A percentile compares a stretch with the other conserved stretches of the same genome.
Evolutionary conservation across 2,113 vertebrate genomes (phyloP).

Genomic region (Noturus placidus): DNA sequence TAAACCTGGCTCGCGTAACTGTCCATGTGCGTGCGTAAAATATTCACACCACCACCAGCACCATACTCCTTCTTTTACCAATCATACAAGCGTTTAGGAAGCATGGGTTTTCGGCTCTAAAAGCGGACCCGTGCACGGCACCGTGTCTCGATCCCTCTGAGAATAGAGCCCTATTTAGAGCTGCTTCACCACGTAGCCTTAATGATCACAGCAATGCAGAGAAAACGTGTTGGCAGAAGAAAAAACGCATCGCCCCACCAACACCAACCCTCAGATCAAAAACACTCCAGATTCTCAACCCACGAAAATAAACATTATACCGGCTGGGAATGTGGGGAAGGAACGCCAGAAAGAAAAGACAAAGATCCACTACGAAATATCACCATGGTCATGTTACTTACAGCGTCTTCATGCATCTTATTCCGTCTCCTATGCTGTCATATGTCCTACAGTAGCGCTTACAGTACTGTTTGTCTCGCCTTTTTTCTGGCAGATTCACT

Average conservation of each 20-base stretch:
- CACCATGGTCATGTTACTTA: conserved; percentile 77
- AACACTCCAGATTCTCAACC: conserved; percentile 19
- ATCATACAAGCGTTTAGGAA: not conserved
- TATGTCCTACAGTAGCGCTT: conserved; percentile 68
- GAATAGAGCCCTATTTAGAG: conserved; percentile 49
- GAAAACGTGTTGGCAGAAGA: conserved; percentile 50
- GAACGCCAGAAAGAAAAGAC: not conserved
- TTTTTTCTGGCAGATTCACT: conserved; percentile 94
- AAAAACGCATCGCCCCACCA: conserved; percentile 43
- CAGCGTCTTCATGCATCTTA: conserved; percentile 63
- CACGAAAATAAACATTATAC: not conserved
- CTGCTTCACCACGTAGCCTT: conserved; percentile 46
- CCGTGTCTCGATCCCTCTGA: conserved; percentile 45
- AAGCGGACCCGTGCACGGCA: not conserved
- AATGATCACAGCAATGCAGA: conserved; percentile 38
- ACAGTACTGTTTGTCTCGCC: conserved; percentile 83
- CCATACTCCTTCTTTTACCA: not conserved
- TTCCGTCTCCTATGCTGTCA: conserved; percentile 75
- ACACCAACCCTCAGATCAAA: conserved; percentile 34
- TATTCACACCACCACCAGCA: not conserved
- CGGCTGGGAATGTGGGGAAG: not conserved
- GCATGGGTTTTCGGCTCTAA: conserved; percentile 9
- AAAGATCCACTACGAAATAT: conserved; percentile 23
- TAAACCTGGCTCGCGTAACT: too few species aligned
- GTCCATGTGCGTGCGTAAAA: not conserved